phyloP scores from a whole-genome alignment of 2,888 invertebrate genomes.

The Noctua fimbriata region DNA sequence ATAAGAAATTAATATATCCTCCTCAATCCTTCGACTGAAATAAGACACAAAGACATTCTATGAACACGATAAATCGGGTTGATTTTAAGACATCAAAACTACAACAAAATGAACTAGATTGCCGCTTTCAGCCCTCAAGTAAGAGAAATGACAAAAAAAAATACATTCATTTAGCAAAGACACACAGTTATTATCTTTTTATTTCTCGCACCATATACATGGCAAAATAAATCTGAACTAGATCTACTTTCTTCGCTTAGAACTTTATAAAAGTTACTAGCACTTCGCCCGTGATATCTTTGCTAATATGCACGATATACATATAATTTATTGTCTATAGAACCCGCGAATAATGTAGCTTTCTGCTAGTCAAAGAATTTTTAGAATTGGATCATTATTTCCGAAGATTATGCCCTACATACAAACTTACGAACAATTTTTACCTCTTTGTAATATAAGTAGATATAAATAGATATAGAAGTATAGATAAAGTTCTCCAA shows the following conservation, averaged over 20 bases:
- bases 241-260: not conserved
- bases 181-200: too few species aligned
- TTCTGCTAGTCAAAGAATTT: too few species aligned
- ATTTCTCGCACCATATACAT: not conserved
- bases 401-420: too few species aligned
- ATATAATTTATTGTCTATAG: too few species aligned
- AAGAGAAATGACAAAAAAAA: not conserved
- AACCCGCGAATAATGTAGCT: too few species aligned
- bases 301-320: too few species aligned
- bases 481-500: not conserved
- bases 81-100: not conserved
- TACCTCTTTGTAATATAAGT: too few species aligned
- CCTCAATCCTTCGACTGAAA: not conserved
- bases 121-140: not conserved
- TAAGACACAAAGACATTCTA: not conserved
- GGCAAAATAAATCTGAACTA: not conserved
- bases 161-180: not conserved
- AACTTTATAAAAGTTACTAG: not conserved
- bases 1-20: not conserved
- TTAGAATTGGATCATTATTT: too few species aligned
- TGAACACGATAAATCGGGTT: not conserved
- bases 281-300: too few species aligned
- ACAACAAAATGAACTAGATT: not conserved
- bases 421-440: too few species aligned
- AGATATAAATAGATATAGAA: too few species aligned